Base-by-base conservation (phyloP, 2,113 vertebrate species). In the Salminus brasiliensis region DNA sequence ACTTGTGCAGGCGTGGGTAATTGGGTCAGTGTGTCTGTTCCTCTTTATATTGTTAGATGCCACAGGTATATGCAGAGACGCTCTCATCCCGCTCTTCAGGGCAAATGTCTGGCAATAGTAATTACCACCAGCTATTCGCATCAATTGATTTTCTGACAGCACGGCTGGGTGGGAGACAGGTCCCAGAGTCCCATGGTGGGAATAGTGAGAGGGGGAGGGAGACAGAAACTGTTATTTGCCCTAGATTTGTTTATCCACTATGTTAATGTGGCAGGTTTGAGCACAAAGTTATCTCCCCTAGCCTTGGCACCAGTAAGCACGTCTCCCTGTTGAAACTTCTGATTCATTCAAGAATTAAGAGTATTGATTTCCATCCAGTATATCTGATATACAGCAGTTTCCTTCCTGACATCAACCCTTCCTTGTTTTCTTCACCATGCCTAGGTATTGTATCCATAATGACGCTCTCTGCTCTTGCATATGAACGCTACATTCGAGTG, bases 371-470 rank as follows among this genome's bases (percentile, higher is more conserved):
- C 27, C 15, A 7, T 25, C 8, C 25, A 36, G 18, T 36, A 65
- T 39, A 41, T 67, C 2, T 29, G 53, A 73, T 73, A 73, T 15
- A 47, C 47, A 67, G 21, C 16, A 41, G 23, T 4, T 70, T 60
- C 49, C 11, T 47, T 43, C 39, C 4, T 71, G n/a, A 70, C 57
- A 1, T 32, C 4, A 29, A 57, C 53, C 23, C 72, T 77, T 76
- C 43, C 83, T 59, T 52, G 10, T 25, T 72, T 91, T 59, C 85
- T 72, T 80, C 13, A 4, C 68, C 32, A 21, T 12, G 27, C 41
- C 25, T 87, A 98, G 97, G 96, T 80, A 95, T 96, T 16, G 95
- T 97, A 78, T 98, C 97, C 80, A 95, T 97, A 84, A 93, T 95
- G 93, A 97, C 94, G 49, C 88, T 98, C 63, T 94, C 95, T 0